A percentile compares a stretch with the other conserved stretches of the same genome.
phyloP scores from a whole-genome alignment of 2,888 invertebrate genomes.

The Pterobdella sp. region DNA sequence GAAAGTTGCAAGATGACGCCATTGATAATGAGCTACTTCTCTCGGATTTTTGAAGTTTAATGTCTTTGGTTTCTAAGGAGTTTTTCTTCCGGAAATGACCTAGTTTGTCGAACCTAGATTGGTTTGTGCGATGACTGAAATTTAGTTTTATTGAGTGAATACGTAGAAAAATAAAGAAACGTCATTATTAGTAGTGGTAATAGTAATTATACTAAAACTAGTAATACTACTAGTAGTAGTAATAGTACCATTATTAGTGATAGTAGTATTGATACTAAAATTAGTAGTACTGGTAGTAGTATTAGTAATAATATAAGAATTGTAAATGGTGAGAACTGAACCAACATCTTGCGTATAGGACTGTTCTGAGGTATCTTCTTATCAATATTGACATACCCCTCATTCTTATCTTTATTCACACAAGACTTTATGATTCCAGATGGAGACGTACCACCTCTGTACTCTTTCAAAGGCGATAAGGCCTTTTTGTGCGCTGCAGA shows the following conservation, averaged over 20 bases:
- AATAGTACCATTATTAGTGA: neutral
- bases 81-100: neutral
- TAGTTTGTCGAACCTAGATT: neutral
- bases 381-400: neutral
- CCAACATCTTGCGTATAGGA: constrained; percentile 52
- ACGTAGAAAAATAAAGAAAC: neutral
- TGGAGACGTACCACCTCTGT: neutral
- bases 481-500: neutral
- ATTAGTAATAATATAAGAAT: neutral
- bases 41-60: too few species aligned
- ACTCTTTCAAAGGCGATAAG: neutral
- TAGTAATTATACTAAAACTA: neutral
- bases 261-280: neutral
- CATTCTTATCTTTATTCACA: too few species aligned
- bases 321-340: neutral
- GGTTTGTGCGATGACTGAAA: neutral
- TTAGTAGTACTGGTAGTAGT: neutral
- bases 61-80: neutral
- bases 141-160: neutral
- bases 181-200: neutral
- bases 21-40: constrained; percentile 12
- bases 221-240: neutral
- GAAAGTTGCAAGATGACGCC: constrained; percentile 3
- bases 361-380: constrained; percentile 29
- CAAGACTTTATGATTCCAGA: too few species aligned